Conservation (phyloP, 1,140 invertebrate species). For the Drosophila busckii region DNA sequence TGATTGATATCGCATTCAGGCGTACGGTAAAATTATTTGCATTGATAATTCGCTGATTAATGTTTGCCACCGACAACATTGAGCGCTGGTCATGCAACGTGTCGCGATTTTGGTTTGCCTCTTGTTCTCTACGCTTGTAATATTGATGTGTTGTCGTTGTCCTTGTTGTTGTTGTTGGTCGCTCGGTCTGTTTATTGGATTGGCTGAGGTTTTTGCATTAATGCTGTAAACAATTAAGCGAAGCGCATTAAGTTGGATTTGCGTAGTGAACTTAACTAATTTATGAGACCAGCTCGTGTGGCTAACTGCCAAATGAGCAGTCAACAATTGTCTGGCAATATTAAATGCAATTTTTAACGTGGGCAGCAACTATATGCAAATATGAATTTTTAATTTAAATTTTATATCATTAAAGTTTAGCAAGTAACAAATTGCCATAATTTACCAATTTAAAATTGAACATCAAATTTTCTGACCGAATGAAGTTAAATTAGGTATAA, state of each 20-base stretch:
- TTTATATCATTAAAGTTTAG: too few relatives aligned
- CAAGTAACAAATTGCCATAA: too few relatives aligned
- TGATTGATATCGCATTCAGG: slow-evolving; percentile 76
- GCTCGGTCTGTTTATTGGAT: slow-evolving; percentile 69
- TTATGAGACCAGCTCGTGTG: slow-evolving; percentile 36
- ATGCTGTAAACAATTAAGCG: slow-evolving; percentile 76
- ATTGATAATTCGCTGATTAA: slow-evolving; percentile 77
- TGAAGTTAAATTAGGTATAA: too few relatives aligned
- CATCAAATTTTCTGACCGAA: too few relatives aligned
- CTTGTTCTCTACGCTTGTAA: slow-evolving; percentile 50
- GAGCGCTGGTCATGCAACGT: slow-evolving; percentile 30
- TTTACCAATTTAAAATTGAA: too few relatives aligned
- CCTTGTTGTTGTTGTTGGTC: slow-evolving; percentile 12
- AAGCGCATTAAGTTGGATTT: slow-evolving; percentile 72
- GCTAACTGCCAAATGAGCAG: slow-evolving; percentile 6
- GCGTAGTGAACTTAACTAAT: slow-evolving; percentile 63
- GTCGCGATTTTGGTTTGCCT: slow-evolving; percentile 63
- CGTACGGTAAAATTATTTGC: slow-evolving; percentile 77
- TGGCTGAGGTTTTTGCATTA: slow-evolving; percentile 69
- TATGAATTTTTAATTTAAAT: too few relatives aligned
- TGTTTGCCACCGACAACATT: slow-evolving; percentile 58
- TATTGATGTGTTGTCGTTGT: slow-evolving; percentile 53
- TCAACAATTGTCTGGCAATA: background rate
- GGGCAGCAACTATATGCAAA: too few relatives aligned
- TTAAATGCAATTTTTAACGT: slow-evolving; percentile 2